Evolutionary conservation across 2,888 invertebrate species (phyloP), one percentile per base, ranked within the genome.

Genomic region (Cephalotes varians): DNA sequence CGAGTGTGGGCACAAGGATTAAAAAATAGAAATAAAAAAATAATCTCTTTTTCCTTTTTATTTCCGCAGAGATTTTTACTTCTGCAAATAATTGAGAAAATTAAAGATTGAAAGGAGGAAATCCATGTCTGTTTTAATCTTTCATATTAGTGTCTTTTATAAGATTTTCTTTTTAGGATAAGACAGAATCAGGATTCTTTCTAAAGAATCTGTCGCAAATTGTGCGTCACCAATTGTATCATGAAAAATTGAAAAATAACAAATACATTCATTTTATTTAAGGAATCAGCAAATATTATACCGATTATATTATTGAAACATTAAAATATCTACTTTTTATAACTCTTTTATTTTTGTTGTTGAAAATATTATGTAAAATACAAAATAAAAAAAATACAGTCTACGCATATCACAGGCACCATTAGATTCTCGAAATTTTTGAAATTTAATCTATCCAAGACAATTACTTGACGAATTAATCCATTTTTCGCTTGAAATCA

Each of bases 91-190:
- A 65, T 28, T 18, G 2, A 65, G 25, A 28, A 54, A 54, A 44
- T 18, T n/a, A 6, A n/a, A 28, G 12, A 67, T 31, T 47, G 12
- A 18, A 47, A 49, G 28, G 0, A 31, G 6, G 0, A 65, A 28
- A 2, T n/a, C n/a, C 5, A 28, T 49, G n/a, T 67, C 44, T 65
- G 9, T 44, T 65, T 47, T 49, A 67, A 1, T 51, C 31, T 72
- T 65, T 72, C 25, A 34, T 81, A 77, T 76, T 49, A 49, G 12
- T 18, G 21, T 65, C 12, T 62, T 34, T 28, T 28, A 1, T 10
- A 44, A 28, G 31, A 49, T 72, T 58, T 28, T 51, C 21, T 10
- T 25, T 58, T 28, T 49, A 49, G n/a, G 18, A 31, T 21, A 47
- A 31, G 18, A 6, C 15, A 64, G 7, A 25, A 31, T 58, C n/a